Evolutionary conservation across 2,113 vertebrate species (phyloP), one percentile per base, ranked within the genome.

Genomic region (Strix aluco): DNA sequence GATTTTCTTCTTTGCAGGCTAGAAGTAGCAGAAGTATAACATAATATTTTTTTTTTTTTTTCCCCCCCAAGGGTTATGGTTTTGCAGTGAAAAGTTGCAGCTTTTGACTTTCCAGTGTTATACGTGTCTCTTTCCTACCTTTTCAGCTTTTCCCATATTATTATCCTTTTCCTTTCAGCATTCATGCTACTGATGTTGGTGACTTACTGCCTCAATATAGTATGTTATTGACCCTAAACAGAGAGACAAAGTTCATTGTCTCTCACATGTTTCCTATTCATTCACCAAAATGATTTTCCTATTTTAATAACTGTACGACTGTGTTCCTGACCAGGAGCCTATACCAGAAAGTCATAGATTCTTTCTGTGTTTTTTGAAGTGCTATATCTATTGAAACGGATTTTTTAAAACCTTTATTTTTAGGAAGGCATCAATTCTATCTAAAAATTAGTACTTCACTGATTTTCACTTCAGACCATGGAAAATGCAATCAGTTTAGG

Each of bases 261-360:
- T 96, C 66, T 79, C 61, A 59, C 18, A 55, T 82, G 25, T 79
- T 94, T 74, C n/a, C 69, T 91, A 25, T 87, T 81, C 47, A 67
- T 86, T 89, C 44, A 71, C 19, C 61, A 91, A 78, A 95, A 81
- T 79, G 3, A 40, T 96, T 94, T 75, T 89, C 20, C n/a, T 52
- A 51, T 69, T 94, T 87, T 87, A 90, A 30, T 73, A 74, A 34
- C 15, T 80, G 0, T 63, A 30, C 0, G 5, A 54, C 55, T 86
- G 66, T 84, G 14, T 78, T 95, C 34, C 61, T 80, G 34, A 40
- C 26, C 49, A 10, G 13, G n/a, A 78, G 32, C 40, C 17, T 52
- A 19, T 75, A n/a, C n/a, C 26, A 89, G 21, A 74, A 87, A 81
- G 22, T 40, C 26, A 55, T 29, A 94, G 54, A 79, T 92, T 58